phyloP scores from a whole-genome alignment of 2,797 vertebrate genomes.

The Coregonus suidteri region DNA sequence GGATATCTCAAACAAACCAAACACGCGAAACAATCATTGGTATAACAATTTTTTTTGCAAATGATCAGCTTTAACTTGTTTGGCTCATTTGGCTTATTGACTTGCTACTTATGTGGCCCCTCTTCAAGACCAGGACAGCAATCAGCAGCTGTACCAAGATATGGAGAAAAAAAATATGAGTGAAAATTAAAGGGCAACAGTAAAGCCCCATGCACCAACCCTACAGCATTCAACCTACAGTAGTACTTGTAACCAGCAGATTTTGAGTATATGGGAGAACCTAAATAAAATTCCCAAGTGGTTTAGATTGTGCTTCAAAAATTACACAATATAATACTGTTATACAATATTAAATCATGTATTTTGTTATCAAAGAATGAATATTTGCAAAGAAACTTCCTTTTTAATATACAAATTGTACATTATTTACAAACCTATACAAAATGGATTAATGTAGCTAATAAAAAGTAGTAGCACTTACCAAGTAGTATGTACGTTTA shows the following conservation, averaged over 20 bases:
- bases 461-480: constrained; percentile 68
- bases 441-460: constrained; percentile 29
- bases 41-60: background rate
- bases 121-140: background rate
- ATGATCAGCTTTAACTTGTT: background rate
- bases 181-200: background rate
- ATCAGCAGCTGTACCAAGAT: constrained; percentile 1
- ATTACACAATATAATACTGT: background rate
- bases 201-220: constrained; percentile 1
- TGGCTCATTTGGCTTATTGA: background rate
- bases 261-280: background rate
- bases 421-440: constrained; percentile 14
- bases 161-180: background rate
- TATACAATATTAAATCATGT: background rate
- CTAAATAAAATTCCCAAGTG: background rate
- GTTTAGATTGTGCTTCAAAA: background rate
- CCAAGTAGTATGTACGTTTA: constrained; percentile 61
- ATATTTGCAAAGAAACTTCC: background rate
- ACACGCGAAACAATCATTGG: background rate
- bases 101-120: constrained; percentile 17
- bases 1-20: background rate
- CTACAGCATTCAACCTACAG: background rate
- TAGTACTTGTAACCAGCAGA: background rate
- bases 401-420: background rate
- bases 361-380: background rate